These are phyloP conservation scores for Cyprinella venusta DNA, from an alignment of 2,797 vertebrate genomes.

Conservation along the genomic window DNA sequence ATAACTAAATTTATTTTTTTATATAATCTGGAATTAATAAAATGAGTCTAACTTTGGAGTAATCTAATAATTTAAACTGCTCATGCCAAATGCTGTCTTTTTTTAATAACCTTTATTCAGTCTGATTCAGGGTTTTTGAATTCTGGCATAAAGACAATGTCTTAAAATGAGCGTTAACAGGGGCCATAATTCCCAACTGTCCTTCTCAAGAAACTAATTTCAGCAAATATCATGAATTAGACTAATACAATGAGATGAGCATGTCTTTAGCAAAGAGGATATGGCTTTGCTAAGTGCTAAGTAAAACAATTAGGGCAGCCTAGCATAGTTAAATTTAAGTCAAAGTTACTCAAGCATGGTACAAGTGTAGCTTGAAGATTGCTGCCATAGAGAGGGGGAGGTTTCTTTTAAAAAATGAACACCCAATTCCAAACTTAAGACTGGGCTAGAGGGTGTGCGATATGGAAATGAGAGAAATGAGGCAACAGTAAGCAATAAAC, in stretches of 20 bases:
- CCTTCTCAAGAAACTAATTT: constrained; percentile 48
- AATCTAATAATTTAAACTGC: constrained; percentile 6
- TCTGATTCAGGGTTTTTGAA: not conserved
- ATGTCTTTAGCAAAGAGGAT: constrained; percentile 46
- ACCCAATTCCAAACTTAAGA: constrained; percentile 68
- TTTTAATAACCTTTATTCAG: constrained; percentile 15
- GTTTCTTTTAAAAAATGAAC: constrained; percentile 66
- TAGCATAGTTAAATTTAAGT: constrained; percentile 52
- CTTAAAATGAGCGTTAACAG: constrained; percentile 45
- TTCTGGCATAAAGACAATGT: constrained; percentile 3
- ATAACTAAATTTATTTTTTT: too few relatives aligned
- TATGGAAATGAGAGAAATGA: constrained; percentile 76
- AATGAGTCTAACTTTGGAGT: not conserved
- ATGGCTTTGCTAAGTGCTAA: constrained; percentile 53
- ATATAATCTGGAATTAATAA: not conserved
- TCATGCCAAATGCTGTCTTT: not conserved
- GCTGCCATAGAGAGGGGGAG: constrained; percentile 59
- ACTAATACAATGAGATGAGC: constrained; percentile 43
- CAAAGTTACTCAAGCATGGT: constrained; percentile 63
- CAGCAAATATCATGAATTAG: constrained; percentile 40
- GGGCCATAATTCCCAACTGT: constrained; percentile 41
- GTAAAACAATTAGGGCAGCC: constrained; percentile 58
- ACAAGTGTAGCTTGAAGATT: constrained; percentile 61
- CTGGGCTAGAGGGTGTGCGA: constrained; percentile 64
- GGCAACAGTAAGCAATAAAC: constrained; percentile 80